Conservation (phyloP, 2,113 vertebrate species). For the Lamprologus tigripictilis region DNA sequence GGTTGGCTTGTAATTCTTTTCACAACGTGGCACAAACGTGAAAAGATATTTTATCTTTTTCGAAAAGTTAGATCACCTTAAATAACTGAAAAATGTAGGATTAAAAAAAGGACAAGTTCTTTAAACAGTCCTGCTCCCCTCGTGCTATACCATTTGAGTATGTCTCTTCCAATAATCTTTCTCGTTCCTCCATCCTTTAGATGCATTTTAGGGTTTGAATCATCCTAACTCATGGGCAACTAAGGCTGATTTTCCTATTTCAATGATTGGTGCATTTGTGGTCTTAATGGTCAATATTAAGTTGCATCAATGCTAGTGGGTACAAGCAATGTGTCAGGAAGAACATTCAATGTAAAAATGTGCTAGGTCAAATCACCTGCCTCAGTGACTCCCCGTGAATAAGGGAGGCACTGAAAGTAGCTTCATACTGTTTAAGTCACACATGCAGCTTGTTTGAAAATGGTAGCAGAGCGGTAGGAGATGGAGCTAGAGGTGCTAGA, state of each 20-base stretch:
- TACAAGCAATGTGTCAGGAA: neutral
- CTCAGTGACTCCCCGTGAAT: neutral
- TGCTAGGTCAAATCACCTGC: neutral
- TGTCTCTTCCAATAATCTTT: neutral
- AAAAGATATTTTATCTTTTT: neutral
- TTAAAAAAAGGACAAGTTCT: neutral
- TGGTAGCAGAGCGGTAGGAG: neutral
- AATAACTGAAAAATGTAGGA: neutral
- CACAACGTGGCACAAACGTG: neutral
- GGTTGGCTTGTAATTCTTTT: neutral
- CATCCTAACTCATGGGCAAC: neutral
- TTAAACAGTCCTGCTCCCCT: neutral
- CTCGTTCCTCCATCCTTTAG: neutral
- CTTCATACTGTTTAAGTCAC: neutral
- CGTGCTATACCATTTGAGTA: neutral
- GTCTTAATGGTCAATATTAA: neutral
- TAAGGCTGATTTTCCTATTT: neutral
- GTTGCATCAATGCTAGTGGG: neutral
- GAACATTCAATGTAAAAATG: neutral
- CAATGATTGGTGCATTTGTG: neutral
- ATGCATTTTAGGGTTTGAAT: neutral
- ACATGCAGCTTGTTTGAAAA: neutral
- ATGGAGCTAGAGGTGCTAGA: neutral
- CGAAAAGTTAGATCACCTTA: neutral
- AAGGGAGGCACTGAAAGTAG: neutral